A percentile compares a stretch with the other conserved stretches of the same genome.
phyloP scores from a whole-genome alignment of 2,797 vertebrate species.

The Phoeniculus purpureus region DNA sequence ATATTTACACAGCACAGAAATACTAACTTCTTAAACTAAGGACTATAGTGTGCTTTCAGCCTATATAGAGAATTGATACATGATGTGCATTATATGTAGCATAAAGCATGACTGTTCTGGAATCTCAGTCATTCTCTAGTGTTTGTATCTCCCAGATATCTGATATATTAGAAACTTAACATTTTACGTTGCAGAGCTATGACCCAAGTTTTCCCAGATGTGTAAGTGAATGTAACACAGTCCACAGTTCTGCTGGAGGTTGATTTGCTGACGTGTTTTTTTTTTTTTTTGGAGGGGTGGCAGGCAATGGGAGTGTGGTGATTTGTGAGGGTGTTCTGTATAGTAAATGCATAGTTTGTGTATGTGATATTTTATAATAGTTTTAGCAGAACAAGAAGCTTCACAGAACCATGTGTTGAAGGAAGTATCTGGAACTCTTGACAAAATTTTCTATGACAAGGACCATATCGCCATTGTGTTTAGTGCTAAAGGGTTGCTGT shows the following conservation, averaged over 20 bases:
- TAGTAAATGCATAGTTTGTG: background rate
- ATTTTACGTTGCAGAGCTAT: background rate
- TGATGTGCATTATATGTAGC: background rate
- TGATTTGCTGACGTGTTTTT: no score
- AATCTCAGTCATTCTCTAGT: background rate
- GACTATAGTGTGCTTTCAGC: background rate
- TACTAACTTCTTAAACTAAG: background rate
- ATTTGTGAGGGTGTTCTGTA: background rate
- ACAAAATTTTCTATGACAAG: background rate
- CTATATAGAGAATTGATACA: background rate
- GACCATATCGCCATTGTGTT: background rate
- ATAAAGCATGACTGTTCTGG: background rate
- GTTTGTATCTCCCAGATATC: background rate
- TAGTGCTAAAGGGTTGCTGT: background rate
- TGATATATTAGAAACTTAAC: background rate
- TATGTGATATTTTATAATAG: background rate
- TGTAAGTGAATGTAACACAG: constrained; percentile 2
- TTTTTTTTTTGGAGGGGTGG: no score
- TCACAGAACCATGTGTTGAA: background rate
- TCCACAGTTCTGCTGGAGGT: background rate
- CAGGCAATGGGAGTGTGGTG: background rate
- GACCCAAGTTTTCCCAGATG: background rate
- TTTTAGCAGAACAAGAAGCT: background rate
- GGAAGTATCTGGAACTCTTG: background rate
- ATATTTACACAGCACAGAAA: background rate